These are phyloP conservation scores for Delphinus delphis DNA, from an alignment of 2,113 vertebrate genomes.

Conservation along the genomic window DNA sequence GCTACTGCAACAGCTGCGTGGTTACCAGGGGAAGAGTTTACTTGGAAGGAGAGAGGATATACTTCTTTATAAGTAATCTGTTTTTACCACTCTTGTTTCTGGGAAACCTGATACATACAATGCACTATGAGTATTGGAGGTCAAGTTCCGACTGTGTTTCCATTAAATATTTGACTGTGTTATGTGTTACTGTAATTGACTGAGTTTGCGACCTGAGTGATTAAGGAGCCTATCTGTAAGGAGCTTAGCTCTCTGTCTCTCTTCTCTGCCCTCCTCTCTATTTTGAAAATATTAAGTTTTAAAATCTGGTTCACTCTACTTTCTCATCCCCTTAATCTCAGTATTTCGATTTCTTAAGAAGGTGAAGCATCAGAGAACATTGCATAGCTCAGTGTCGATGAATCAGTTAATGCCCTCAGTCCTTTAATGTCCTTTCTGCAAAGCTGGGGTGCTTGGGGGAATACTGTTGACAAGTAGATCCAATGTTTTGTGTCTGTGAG, in stretches of 20 bases:
- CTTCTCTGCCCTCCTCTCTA: not conserved
- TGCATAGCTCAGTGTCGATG: not conserved
- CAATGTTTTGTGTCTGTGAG: not conserved
- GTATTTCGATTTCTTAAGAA: conserved; percentile 36
- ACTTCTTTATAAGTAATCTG: conserved; percentile 68
- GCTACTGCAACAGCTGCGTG: conserved; percentile 54
- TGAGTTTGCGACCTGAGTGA: conserved; percentile 44
- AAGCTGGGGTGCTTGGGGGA: not conserved
- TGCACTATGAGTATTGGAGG: conserved; percentile 50
- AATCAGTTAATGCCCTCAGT: not conserved
- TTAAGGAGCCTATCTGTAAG: conserved; percentile 54
- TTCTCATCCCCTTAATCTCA: conserved; percentile 16
- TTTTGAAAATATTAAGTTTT: conserved; percentile 42
- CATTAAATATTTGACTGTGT: conserved; percentile 76
- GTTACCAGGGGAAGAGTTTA: conserved; percentile 63
- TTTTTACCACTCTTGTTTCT: conserved; percentile 68
- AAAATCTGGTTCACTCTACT: not conserved
- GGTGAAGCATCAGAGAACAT: not conserved
- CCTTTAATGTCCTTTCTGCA: not conserved
- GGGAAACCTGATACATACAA: conserved; percentile 69
- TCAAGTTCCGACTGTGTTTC: conserved; percentile 69
- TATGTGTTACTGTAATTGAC: conserved; percentile 62
- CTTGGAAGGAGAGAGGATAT: conserved; percentile 59
- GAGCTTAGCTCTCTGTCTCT: not conserved
- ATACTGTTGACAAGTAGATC: not conserved